These are phyloP conservation scores for Leptobrachium ailaonicum DNA, from an alignment of 2,113 vertebrate genomes.

Conservation along the genomic window DNA sequence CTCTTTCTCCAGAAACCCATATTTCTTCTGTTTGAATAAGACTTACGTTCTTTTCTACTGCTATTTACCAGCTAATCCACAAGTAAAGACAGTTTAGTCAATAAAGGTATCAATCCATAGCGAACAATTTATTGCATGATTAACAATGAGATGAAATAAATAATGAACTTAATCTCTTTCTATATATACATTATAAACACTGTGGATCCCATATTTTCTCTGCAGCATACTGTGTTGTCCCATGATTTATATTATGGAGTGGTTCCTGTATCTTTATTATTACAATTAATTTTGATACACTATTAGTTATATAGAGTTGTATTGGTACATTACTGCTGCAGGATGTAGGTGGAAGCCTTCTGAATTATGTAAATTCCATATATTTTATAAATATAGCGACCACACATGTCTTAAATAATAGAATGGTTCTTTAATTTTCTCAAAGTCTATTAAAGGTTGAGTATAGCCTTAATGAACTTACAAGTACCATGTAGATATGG, in stretches of 20 bases:
- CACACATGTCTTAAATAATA: neutral
- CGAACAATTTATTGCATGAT: constrained; percentile 4
- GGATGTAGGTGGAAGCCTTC: neutral
- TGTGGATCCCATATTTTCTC: constrained; percentile 5
- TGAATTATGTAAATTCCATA: constrained; percentile 1
- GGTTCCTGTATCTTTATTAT: neutral
- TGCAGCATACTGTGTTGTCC: neutral
- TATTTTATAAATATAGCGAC: constrained; percentile 14
- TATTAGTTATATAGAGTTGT: constrained; percentile 5
- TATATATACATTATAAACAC: constrained; percentile 21
- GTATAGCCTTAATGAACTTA: too few relatives aligned
- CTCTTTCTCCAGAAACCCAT: too few relatives aligned
- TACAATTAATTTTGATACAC: neutral
- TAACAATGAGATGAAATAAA: constrained; percentile 36
- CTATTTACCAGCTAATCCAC: neutral
- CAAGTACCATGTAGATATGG: too few relatives aligned
- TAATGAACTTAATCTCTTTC: constrained; percentile 10
- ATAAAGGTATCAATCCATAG: neutral
- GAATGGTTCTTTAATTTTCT: too few relatives aligned
- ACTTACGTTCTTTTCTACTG: too few relatives aligned
- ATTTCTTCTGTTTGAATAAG: too few relatives aligned
- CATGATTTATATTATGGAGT: neutral
- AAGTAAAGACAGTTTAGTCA: neutral
- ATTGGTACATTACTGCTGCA: constrained; percentile 7
- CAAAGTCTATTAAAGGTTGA: too few relatives aligned